Evolutionary conservation across 2,888 invertebrate species (phyloP).

Genomic region (Drosophila prolongata): DNA sequence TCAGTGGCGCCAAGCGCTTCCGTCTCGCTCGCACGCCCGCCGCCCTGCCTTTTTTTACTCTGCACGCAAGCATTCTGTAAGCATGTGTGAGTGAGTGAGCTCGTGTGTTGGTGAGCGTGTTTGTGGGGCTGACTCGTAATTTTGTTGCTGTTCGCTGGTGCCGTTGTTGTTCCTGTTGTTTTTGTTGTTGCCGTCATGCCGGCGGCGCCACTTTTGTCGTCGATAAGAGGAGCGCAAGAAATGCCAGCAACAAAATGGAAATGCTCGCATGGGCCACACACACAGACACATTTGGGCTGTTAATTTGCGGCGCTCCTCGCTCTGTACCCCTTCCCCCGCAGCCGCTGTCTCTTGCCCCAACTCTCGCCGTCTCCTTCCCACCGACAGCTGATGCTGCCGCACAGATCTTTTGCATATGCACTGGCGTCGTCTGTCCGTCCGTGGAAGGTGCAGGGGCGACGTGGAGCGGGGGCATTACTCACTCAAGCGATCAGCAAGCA

Average conservation of each 20-base stretch:
- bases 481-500: conserved; percentile 32
- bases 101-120: conserved; percentile 24
- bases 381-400: conserved; percentile 52
- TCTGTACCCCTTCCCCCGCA: conserved; percentile 1
- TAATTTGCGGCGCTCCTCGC: conserved; percentile 42
- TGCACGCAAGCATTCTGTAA: conserved; percentile 70
- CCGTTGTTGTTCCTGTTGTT: conserved; percentile 36
- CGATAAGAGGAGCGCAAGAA: conserved; percentile 77
- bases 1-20: conserved; percentile 84
- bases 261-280: conserved; percentile 49
- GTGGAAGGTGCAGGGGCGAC: neutral
- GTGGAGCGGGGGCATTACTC: conserved; percentile 26
- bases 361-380: conserved; percentile 27
- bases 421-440: conserved; percentile 3
- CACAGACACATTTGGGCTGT: conserved; percentile 36
- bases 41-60: conserved; percentile 51
- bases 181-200: conserved; percentile 67
- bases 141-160: conserved; percentile 39
- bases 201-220: conserved; percentile 78
- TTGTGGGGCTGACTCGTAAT: conserved; percentile 49
- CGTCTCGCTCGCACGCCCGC: conserved; percentile 43
- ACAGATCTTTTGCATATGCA: conserved; percentile 24
- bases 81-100: conserved; percentile 12
- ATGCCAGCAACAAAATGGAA: conserved; percentile 63
- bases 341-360: conserved; percentile 1